Evolutionary conservation across 1,140 invertebrate genomes (phyloP), one percentile per base, ranked within the genome.

Genomic region (Dendrolimus punctatus): DNA sequence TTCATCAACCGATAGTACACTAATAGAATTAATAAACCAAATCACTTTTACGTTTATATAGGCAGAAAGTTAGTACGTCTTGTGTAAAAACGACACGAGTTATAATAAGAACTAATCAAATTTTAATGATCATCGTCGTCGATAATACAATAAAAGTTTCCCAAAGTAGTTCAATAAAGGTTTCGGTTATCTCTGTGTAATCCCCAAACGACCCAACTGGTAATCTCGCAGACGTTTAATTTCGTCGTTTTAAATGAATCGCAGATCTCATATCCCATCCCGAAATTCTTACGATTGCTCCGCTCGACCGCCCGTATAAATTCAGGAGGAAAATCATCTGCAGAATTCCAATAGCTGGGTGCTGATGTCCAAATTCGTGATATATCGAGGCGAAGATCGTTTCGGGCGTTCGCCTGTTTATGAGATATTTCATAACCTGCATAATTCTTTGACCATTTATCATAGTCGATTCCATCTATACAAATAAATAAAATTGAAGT

Each of bases 391-490:
- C 64, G 62, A 51, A 65, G 70, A 66, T 70, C 72, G 71, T 62
- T 60, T 65, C 52, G 55, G 57, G 57, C 62, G 52, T 23, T 23
- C 62, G 68, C 60, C 76, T 85, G 78, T 85, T 85, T 85, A 82
- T 82, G 71, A 82, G 73, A 82, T 82, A 85, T 85, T 82, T 82
- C 78, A 85, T 85, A 82, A 76, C 76, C 60, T 65, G 71, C 71
- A 79, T 76, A 76, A 73, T 76, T 73, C 58, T 55, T 59, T 47
- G 50, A 54, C 69, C 76, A 75, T 79, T 75, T 70, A 75, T 79
- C 76, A 75, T 66, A 40, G 50, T 48, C 46, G 49, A 59, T 58
- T 54, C 51, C 23, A 23, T 23, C 23, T 23, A 23, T 23, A 23
- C 23, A 23, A 23, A 23, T 23, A 23, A 23, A 23, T 23, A 23